Percentiles rank a stretch among this genome's conserved stretches.
These are phyloP conservation scores for Hylaea fasciaria DNA, from an alignment of 2,888 invertebrate species.

Conservation along the genomic window DNA sequence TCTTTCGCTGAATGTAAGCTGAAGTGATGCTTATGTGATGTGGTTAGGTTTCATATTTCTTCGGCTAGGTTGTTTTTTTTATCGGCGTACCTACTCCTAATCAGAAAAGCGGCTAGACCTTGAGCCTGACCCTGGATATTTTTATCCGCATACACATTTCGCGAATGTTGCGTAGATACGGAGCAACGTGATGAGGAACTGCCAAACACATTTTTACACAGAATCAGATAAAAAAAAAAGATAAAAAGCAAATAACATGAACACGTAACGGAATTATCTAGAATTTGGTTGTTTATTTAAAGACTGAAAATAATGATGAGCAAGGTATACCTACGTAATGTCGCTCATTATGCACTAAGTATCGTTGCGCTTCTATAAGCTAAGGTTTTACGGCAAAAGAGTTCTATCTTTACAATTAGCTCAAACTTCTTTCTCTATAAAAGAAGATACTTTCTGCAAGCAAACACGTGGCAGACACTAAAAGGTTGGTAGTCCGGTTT, in stretches of 20 bases:
- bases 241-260: slow-evolving; percentile 46
- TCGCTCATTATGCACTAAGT: no score
- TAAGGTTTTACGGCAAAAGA: no score
- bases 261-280: slow-evolving; percentile 36
- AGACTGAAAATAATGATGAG: slow-evolving; percentile 17
- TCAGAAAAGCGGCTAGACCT: slow-evolving; percentile 81
- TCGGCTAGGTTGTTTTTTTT: slow-evolving; percentile 58
- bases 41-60: slow-evolving; percentile 57
- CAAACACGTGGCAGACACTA: not conserved
- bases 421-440: no score
- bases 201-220: slow-evolving; percentile 55
- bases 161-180: slow-evolving; percentile 71
- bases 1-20: slow-evolving; percentile 55
- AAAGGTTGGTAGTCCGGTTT: slow-evolving; percentile 12
- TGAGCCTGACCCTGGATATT: slow-evolving; percentile 83
- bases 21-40: slow-evolving; percentile 57
- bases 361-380: no score
- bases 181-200: slow-evolving; percentile 63
- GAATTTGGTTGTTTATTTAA: slow-evolving; percentile 31
- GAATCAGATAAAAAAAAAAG: slow-evolving; percentile 55
- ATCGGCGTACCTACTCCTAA: slow-evolving; percentile 70
- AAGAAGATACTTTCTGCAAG: not conserved
- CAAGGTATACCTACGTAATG: no score
- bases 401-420: not conserved
- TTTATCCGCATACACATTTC: slow-evolving; percentile 80